A percentile compares a stretch with the other conserved stretches of the same genome.
phyloP scores from a whole-genome alignment of 2,797 vertebrate species.

The Delichon dasypus region DNA sequence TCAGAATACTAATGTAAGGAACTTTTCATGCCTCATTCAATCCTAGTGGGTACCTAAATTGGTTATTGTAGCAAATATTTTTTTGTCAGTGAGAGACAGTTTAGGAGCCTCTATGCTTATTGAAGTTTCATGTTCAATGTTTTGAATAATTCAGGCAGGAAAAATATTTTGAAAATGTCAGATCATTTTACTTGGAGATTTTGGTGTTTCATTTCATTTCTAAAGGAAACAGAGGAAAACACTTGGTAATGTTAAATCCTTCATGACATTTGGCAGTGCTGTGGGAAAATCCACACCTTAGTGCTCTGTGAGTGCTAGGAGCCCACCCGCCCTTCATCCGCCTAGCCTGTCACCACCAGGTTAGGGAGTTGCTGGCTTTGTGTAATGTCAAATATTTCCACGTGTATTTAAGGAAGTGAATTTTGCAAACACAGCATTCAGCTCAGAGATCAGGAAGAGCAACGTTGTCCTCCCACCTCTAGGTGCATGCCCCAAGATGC shows the following conservation, averaged over 20 bases:
- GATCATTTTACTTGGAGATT: background rate
- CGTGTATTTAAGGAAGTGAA: background rate
- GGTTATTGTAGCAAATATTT: background rate
- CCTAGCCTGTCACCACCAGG: background rate
- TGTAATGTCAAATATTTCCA: background rate
- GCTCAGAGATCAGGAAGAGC: background rate
- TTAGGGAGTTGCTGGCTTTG: background rate
- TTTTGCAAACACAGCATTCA: background rate
- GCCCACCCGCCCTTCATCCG: background rate
- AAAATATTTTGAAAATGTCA: slow-evolving; percentile 1
- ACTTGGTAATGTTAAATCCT: background rate
- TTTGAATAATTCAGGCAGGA: background rate
- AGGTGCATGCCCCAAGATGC: background rate
- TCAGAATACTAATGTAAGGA: background rate
- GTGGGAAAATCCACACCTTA: background rate
- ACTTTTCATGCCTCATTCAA: background rate
- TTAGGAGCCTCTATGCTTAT: background rate
- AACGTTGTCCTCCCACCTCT: background rate
- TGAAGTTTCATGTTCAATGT: background rate
- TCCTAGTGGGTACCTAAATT: background rate
- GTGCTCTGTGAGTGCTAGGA: background rate
- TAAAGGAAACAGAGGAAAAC: background rate
- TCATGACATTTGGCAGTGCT: background rate
- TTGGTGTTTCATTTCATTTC: background rate
- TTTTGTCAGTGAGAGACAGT: background rate